Conservation (phyloP, 2,888 invertebrate species). For the Brachyopa scutellaris region DNA sequence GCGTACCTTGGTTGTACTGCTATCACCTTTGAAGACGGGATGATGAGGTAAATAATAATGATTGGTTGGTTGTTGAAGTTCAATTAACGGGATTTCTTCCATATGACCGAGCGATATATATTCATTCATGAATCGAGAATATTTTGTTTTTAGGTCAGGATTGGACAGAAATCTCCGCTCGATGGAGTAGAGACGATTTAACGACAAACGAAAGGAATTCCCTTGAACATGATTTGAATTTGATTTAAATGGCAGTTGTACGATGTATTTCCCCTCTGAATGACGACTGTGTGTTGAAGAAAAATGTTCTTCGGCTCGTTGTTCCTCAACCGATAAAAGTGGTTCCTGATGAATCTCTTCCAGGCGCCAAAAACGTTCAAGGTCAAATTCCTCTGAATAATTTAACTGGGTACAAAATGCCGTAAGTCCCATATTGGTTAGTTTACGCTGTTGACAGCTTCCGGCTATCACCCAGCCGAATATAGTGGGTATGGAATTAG, state of each 20-base stretch:
- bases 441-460: too few species aligned
- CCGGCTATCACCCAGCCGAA: neutral
- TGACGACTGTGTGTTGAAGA: neutral
- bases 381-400: neutral
- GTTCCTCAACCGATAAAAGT: neutral
- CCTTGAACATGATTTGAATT: neutral
- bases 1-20: conserved; percentile 36
- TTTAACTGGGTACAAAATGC: neutral
- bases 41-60: conserved; percentile 48
- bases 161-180: neutral
- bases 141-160: neutral
- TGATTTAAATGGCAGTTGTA: neutral
- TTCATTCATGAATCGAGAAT: neutral
- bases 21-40: conserved; percentile 35
- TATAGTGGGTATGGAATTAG: neutral
- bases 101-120: neutral
- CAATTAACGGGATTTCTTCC: neutral
- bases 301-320: conserved; percentile 5
- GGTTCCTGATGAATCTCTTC: neutral
- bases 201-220: neutral
- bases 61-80: neutral
- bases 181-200: neutral
- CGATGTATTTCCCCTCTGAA: neutral
- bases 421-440: neutral
- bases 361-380: neutral